Conservation (phyloP, 2,888 invertebrate genomes). For the Phengaris arion region DNA sequence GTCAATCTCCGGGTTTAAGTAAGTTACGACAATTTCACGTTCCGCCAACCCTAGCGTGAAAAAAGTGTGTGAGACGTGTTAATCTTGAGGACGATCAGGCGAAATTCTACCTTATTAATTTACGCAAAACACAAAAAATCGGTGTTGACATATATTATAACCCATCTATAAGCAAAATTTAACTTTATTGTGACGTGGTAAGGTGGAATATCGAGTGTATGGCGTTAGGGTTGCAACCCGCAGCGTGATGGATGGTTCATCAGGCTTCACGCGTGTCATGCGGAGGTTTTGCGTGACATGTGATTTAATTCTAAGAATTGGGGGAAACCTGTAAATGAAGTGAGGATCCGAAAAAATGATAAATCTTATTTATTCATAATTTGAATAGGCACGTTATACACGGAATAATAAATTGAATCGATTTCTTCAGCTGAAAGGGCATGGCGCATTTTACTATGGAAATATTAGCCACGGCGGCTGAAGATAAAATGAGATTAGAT, state of each 20-base stretch:
- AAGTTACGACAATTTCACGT: conserved; percentile 76
- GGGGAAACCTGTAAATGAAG: conserved; percentile 34
- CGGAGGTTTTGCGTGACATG: conserved; percentile 61
- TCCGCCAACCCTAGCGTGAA: conserved; percentile 51
- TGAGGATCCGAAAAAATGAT: conserved; percentile 25
- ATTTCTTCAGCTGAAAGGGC: no score
- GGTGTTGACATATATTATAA: neutral
- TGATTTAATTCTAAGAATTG: conserved; percentile 52
- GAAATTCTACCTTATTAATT: conserved; percentile 11
- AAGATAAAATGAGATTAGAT: no score
- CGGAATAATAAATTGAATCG: conserved; percentile 5
- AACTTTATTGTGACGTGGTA: conserved; percentile 35
- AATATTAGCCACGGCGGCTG: no score
- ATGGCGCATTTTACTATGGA: no score
- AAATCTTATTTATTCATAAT: conserved; percentile 27
- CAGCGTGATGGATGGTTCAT: conserved; percentile 68
- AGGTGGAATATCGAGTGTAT: conserved; percentile 33
- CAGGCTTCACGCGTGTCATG: conserved; percentile 70
- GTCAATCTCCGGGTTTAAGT: conserved; percentile 72
- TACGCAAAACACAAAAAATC: conserved; percentile 9
- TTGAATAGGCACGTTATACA: neutral
- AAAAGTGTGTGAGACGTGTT: neutral
- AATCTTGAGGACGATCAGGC: neutral
- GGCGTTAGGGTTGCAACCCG: conserved; percentile 53
- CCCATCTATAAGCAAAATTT: conserved; percentile 36